A percentile compares a stretch with the other conserved stretches of the same genome.
phyloP scores from a whole-genome alignment of 2,113 vertebrate species.

The Cyprinodon tularosa region DNA sequence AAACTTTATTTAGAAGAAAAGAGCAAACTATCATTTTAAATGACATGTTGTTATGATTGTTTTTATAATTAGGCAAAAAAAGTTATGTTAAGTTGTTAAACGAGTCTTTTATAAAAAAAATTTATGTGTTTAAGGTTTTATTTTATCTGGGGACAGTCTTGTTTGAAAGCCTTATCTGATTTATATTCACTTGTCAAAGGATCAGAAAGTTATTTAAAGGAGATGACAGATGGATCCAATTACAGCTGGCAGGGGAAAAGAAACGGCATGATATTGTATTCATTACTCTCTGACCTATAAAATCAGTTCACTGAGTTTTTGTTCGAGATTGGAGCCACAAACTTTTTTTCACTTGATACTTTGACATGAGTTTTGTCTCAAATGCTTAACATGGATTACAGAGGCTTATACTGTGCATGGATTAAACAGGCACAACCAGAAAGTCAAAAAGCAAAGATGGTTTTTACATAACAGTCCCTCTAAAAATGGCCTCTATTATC shows the following conservation, averaged over 20 bases:
- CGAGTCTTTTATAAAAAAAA: neutral
- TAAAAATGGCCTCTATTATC: neutral
- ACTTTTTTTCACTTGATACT: neutral
- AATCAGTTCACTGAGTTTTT: neutral
- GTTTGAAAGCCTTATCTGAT: slow-evolving; percentile 13
- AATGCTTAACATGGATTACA: slow-evolving; percentile 6
- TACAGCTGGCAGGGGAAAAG: slow-evolving; percentile 7
- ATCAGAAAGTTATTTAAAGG: slow-evolving; percentile 4
- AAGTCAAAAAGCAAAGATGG: slow-evolving; percentile 1
- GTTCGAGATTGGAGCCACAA: neutral
- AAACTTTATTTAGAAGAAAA: neutral
- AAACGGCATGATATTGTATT: neutral
- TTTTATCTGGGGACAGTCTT: neutral
- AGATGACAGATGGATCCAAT: slow-evolving; percentile 33
- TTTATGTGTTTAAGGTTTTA: neutral
- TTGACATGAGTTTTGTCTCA: neutral
- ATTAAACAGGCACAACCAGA: neutral
- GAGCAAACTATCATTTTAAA: too few relatives aligned
- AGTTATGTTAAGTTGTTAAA: neutral
- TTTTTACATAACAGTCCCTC: neutral
- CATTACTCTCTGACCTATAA: slow-evolving; percentile 13
- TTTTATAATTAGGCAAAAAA: too few relatives aligned
- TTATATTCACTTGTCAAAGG: slow-evolving; percentile 15
- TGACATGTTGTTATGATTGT: too few relatives aligned
- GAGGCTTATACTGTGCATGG: neutral